Percentiles rank a stretch among this genome's conserved stretches.
These are phyloP conservation scores for Aphodius sticticus DNA, from an alignment of 2,888 invertebrate genomes.

Conservation along the genomic window DNA sequence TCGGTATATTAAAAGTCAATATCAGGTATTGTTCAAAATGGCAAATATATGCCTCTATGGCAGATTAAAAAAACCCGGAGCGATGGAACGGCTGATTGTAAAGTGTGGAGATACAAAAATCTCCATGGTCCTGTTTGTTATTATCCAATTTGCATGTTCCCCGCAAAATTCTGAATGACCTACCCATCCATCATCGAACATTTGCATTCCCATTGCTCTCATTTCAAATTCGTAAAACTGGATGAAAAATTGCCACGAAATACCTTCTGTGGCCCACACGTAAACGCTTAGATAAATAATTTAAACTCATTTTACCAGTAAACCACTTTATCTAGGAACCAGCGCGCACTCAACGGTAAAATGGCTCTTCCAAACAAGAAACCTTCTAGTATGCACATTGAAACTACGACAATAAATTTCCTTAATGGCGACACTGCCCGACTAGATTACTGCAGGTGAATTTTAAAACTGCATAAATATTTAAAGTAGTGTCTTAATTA, in stretches of 20 bases:
- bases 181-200: no score
- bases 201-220: no score
- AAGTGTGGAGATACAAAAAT: no score
- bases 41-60: no score
- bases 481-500: not conserved
- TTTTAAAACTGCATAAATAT: slow-evolving; percentile 4
- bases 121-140: no score
- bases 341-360: not conserved
- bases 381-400: not conserved
- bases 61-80: no score
- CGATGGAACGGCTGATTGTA: no score
- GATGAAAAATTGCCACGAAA: not conserved
- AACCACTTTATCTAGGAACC: not conserved
- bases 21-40: no score
- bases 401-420: not conserved
- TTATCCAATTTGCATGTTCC: no score
- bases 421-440: not conserved
- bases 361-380: not conserved
- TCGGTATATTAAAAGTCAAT: no score
- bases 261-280: not conserved
- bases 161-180: no score
- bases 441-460: not conserved
- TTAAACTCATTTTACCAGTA: not conserved
- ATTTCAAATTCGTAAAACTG: no score
- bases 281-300: not conserved